Conservation (phyloP, 2,888 invertebrate genomes). For the Rotaria magnacalcarata region DNA sequence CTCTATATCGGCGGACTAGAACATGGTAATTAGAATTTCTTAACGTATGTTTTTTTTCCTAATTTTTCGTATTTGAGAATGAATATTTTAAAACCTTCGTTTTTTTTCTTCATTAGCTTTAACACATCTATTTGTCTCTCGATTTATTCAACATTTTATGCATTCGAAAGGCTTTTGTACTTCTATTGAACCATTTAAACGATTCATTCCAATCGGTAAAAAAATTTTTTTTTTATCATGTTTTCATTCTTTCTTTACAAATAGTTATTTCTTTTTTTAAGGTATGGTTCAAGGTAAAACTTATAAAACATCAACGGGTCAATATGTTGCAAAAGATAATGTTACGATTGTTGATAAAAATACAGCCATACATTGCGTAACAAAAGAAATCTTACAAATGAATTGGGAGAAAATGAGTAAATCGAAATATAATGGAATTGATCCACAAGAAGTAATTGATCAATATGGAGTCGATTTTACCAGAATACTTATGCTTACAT, state of each 20-base stretch:
- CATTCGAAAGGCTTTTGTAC: slow-evolving; percentile 33
- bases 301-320: slow-evolving; percentile 68
- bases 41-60: not conserved
- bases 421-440: slow-evolving; percentile 92
- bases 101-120: slow-evolving; percentile 66
- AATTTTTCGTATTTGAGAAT: not conserved
- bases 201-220: slow-evolving; percentile 44
- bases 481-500: slow-evolving; percentile 78
- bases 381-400: not conserved
- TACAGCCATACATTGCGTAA: not conserved
- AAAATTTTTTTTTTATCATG: not conserved
- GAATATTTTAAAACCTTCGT: not conserved
- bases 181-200: slow-evolving; percentile 43
- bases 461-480: slow-evolving; percentile 84
- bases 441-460: slow-evolving; percentile 73
- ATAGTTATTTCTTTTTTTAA: not conserved
- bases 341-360: slow-evolving; percentile 60
- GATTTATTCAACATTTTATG: slow-evolving; percentile 67
- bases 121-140: slow-evolving; percentile 89
- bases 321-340: slow-evolving; percentile 71
- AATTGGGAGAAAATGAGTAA: slow-evolving; percentile 91
- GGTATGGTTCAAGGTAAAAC: slow-evolving; percentile 55
- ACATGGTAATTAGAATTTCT: slow-evolving; percentile 62
- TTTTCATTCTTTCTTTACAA: not conserved
- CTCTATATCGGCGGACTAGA: slow-evolving; percentile 95